A percentile compares a stretch with the other conserved stretches of the same genome.
phyloP scores from a whole-genome alignment of 2,113 vertebrate genomes.

The Galbula dea region DNA sequence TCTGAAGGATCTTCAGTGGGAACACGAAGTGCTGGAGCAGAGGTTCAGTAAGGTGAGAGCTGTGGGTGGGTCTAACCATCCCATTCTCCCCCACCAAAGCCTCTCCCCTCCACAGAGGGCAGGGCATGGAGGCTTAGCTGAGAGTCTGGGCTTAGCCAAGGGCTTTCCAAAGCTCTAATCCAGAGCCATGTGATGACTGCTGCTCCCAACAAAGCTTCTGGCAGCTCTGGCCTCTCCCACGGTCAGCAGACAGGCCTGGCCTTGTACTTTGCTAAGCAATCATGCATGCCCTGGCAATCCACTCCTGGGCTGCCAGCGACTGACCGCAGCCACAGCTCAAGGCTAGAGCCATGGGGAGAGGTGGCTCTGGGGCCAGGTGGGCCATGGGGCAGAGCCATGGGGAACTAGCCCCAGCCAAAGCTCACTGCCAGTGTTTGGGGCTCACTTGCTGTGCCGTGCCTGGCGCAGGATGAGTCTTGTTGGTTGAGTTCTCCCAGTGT shows the following conservation, averaged over 20 bases:
- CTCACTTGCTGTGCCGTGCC: fast-evolving
- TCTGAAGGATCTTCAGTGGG: constrained; percentile 79
- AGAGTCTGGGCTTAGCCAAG: not conserved
- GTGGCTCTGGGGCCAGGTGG: no score
- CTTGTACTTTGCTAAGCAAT: constrained; percentile 7
- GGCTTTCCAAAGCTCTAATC: not conserved
- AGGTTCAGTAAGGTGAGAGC: constrained; percentile 81
- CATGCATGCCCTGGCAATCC: not conserved
- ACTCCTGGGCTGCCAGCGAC: not conserved
- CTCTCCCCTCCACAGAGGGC: not conserved
- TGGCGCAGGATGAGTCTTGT: not conserved
- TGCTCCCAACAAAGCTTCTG: not conserved
- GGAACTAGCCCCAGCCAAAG: no score
- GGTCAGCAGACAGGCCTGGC: constrained; percentile 36
- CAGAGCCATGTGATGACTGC: not conserved
- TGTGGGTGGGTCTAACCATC: not conserved
- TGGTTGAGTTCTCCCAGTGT: not conserved
- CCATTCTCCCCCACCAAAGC: not conserved
- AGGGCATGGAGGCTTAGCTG: not conserved
- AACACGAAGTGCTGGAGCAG: constrained; percentile 82
- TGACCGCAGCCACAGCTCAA: not conserved
- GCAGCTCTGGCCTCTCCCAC: not conserved
- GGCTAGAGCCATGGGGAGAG: not conserved
- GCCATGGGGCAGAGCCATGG: not conserved
- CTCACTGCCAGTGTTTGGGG: fast-evolving